Conservation (phyloP, 1,140 invertebrate genomes). For the Cyrtorhinus lividipennis region DNA sequence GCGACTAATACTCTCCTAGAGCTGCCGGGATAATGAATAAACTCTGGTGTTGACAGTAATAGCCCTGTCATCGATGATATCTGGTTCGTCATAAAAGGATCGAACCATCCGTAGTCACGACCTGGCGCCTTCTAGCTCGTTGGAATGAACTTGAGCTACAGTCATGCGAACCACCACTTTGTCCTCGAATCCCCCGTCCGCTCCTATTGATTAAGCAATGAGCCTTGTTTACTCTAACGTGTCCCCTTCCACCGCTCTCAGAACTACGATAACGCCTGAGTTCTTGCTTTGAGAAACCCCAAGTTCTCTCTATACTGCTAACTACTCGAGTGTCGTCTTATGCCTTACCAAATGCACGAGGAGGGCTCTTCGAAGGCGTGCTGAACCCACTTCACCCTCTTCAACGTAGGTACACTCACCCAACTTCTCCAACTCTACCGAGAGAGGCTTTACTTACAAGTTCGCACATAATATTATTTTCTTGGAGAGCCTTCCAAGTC, state of each 20-base stretch:
- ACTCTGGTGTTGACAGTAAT: too few relatives aligned
- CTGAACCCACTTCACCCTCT: too few relatives aligned
- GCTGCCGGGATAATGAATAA: too few relatives aligned
- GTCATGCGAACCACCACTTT: neutral
- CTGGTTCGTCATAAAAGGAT: too few relatives aligned
- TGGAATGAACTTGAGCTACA: too few relatives aligned
- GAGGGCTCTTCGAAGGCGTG: neutral
- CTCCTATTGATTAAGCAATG: neutral
- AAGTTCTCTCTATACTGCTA: neutral
- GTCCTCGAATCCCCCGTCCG: neutral
- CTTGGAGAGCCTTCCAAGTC: neutral
- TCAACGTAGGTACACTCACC: too few relatives aligned
- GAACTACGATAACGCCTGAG: neutral
- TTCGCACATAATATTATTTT: constrained; percentile 9
- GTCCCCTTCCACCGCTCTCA: neutral
- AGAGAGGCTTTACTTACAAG: neutral
- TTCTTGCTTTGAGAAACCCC: neutral
- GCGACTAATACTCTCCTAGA: too few relatives aligned
- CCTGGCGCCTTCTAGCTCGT: too few relatives aligned
- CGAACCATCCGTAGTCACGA: too few relatives aligned
- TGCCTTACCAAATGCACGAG: too few relatives aligned
- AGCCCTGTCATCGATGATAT: too few relatives aligned
- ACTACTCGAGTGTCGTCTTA: neutral
- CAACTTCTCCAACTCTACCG: too few relatives aligned
- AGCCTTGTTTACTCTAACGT: neutral